Conservation (phyloP, 1,140 invertebrate genomes). For the Vanessa atalanta region DNA sequence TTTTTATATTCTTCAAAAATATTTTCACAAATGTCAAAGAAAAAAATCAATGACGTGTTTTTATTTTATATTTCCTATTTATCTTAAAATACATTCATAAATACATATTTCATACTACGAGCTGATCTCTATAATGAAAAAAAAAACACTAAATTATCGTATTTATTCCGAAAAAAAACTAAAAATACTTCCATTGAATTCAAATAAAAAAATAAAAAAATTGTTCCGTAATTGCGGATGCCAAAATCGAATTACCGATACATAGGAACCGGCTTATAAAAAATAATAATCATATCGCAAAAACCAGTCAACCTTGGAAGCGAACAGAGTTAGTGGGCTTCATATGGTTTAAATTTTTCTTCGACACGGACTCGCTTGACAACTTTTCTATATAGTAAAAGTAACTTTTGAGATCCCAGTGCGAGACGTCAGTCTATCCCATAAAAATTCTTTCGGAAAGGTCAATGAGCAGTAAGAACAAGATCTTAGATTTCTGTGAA, state of each 20-base stretch:
- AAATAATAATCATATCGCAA: constrained; percentile 43
- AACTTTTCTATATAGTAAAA: constrained; percentile 17
- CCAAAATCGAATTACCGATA: background rate
- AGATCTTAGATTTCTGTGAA: no score
- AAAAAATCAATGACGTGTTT: no score
- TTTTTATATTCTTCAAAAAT: background rate
- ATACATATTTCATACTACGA: no score
- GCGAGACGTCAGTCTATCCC: background rate
- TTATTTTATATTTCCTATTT: no score
- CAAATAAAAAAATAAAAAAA: background rate
- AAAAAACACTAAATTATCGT: no score
- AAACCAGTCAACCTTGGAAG: constrained; percentile 49
- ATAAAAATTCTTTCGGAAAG: background rate
- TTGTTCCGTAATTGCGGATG: background rate
- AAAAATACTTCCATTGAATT: background rate
- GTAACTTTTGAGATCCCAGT: background rate
- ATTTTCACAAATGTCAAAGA: no score
- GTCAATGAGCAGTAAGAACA: no score
- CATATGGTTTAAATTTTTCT: constrained; percentile 17
- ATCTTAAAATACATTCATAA: no score
- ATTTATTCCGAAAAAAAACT: no score
- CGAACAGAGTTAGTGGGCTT: constrained; percentile 27
- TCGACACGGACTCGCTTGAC: background rate
- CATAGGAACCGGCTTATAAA: constrained; percentile 31
- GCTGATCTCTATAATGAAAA: no score